Evolutionary conservation across 1,140 invertebrate genomes (phyloP), one percentile per base, ranked within the genome.

Genomic region (Mizuhopecten yessoensis): DNA sequence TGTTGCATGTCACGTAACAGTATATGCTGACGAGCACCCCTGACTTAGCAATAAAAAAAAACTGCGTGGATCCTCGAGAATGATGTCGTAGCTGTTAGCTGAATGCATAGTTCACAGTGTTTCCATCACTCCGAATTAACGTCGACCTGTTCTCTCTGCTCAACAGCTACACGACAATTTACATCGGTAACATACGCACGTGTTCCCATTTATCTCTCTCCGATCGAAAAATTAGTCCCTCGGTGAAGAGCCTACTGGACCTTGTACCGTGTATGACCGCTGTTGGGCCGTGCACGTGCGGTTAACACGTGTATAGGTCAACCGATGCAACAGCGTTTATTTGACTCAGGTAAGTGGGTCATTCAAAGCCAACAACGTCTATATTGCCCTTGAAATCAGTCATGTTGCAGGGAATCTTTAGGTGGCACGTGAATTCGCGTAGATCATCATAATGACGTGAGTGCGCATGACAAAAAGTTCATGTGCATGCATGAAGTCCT

Each of bases 151-250:
- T 75, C 11, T 75, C 9, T 29, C 2, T 75, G 11, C 20, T 7
- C 5, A 75, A 75, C 23, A n/a, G 23, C 57, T 29, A 75, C 57
- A 75, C 57, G 57, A 75, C 57, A 75, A 29, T 75, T 75, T 75
- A 75, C 57, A 75, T 75, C n/a, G 57, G 57, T 75, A 29, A 29
- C 57, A 75, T 75, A 75, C 57, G 57, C 57, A 75, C 57, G 57
- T 75, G 57, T 75, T 75, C 57, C 57, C 23, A 11, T 75, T 75
- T 75, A 75, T 75, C 57, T 75, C n/a, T n/a, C n/a, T 75, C 23
- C 23, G 57, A 75, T 75, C 57, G 57, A 75, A 75, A 75, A 75
- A 17, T 75, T 29, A 75, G 57, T 75, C 57, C 57, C 29, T 75
- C 15, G 57, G 23, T 29, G 57, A 75, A 75, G 57, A 75, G 57